Percentiles rank a stretch among this genome's conserved stretches.
These are phyloP conservation scores for Hemibagrus guttatus DNA, from an alignment of 2,797 vertebrate genomes.

Conservation along the genomic window DNA sequence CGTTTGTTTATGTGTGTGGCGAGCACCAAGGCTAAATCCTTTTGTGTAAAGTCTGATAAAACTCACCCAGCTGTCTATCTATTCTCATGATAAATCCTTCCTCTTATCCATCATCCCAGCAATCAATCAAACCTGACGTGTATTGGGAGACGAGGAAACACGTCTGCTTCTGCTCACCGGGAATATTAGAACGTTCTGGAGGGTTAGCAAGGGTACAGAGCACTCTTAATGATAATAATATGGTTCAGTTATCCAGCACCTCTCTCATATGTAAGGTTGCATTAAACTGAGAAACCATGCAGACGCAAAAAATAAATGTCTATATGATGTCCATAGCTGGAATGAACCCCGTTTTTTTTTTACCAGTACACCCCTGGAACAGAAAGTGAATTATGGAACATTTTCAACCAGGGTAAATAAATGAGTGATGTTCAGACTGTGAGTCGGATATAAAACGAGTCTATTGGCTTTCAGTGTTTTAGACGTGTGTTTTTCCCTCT, in stretches of 20 bases:
- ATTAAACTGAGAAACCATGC: background rate
- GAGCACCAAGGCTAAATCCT: constrained; percentile 63
- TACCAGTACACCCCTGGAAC: too few species aligned
- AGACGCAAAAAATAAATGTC: too few species aligned
- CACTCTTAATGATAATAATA: background rate
- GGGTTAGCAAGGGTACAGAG: too few species aligned
- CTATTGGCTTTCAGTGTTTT: too few species aligned
- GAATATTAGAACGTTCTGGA: background rate
- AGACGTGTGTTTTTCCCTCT: too few species aligned
- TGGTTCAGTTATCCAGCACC: background rate
- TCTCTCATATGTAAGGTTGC: too few species aligned
- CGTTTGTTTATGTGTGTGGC: constrained; percentile 21
- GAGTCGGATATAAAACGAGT: too few species aligned
- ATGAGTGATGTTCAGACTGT: too few species aligned
- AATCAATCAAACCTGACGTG: constrained; percentile 78
- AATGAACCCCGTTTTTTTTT: background rate
- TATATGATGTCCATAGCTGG: background rate
- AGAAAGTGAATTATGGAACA: too few species aligned
- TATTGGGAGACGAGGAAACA: constrained; percentile 66
- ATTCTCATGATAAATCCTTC: constrained; percentile 69
- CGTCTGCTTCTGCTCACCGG: constrained; percentile 57
- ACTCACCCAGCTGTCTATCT: constrained; percentile 75
- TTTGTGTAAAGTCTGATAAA: constrained; percentile 43
- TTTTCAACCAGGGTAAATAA: too few species aligned
- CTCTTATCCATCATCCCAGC: constrained; percentile 66